Evolutionary conservation across 2,888 invertebrate genomes (phyloP).

Genomic region (Thysanoteuthis rhombus): DNA sequence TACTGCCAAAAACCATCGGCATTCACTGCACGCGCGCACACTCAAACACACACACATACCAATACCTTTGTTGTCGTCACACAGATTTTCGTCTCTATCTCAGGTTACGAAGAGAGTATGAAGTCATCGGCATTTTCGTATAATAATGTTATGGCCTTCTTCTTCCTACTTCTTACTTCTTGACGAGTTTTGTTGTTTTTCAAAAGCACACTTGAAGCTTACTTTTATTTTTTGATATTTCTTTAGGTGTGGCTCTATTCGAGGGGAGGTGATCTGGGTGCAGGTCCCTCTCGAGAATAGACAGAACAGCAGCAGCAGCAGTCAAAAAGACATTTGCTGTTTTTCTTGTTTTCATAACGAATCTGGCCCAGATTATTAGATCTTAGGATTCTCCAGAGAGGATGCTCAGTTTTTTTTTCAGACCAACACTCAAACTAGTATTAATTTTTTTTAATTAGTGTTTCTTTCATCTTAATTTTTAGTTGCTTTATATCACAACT

Average conservation of each 20-base stretch:
- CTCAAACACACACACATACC: no score
- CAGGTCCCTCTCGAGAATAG: background rate
- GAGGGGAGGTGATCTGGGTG: background rate
- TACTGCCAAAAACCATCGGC: no score
- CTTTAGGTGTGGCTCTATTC: background rate
- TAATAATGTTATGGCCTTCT: background rate
- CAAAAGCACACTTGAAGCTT: background rate
- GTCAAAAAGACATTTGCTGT: background rate
- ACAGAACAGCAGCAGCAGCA: background rate
- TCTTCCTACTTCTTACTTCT: background rate
- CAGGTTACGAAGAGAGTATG: no score
- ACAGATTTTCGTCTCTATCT: no score
- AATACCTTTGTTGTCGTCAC: no score
- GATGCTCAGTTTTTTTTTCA: background rate
- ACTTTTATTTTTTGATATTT: background rate
- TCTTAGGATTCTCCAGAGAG: background rate
- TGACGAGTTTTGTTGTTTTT: background rate
- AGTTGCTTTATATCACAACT: no score
- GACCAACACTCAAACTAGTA: background rate
- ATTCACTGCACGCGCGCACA: no score
- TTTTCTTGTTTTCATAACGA: background rate
- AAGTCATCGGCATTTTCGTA: background rate
- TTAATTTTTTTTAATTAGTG: no score
- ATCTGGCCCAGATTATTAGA: background rate
- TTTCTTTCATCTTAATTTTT: no score